Base-by-base conservation (phyloP, 2,797 vertebrate species). In the Yasuhikotakia modesta region DNA sequence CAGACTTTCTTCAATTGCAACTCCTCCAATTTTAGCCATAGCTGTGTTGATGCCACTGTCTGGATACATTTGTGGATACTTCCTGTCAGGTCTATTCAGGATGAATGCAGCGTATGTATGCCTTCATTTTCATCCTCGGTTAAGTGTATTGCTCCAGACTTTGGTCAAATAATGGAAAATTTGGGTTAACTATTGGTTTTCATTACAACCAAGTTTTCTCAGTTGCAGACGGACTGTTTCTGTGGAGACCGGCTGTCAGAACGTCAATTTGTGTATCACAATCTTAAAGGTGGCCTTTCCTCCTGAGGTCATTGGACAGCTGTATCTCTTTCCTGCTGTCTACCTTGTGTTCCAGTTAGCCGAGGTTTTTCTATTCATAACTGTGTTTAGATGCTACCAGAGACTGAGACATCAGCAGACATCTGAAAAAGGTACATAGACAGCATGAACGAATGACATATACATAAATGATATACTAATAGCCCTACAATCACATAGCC, bases 231-330 rank as follows among this genome's bases (percentile, higher is more conserved):
- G 84, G 81, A 93, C 94, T 0, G 76, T 94, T 65, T 88, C 92
- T 70, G 89, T 95, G 87, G 94, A 95, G 86, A 95, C 93, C 0
- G 94, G 93, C 78, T 95, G 93, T 82, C 95, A 95, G 89, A 96
- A 96, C 0, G 0, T 81, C 53, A 89, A 93, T 17, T 84, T 96
- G 75, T 93, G 93, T 78, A 24, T 61, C 0, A 85, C 93, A 48
- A 88, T 95, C 39, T 88, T 96, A 84, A 95, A 94, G 63, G 32
- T 93, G 1, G 27, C 90, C 35, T 96, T 96, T 0, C 17, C 87
- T 8, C 82, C 85, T 2, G 90, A 89, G 21, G 58, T 82, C 52
- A 92, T 93, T 0, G 91, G 93, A 0, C 85, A 91, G 0, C 88
- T 63, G 19, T 94, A 92, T 72, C 84, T 95, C 69, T 96, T 95